Base-by-base conservation (phyloP, 2,113 vertebrate species). In the Chlamydotis undulata region DNA sequence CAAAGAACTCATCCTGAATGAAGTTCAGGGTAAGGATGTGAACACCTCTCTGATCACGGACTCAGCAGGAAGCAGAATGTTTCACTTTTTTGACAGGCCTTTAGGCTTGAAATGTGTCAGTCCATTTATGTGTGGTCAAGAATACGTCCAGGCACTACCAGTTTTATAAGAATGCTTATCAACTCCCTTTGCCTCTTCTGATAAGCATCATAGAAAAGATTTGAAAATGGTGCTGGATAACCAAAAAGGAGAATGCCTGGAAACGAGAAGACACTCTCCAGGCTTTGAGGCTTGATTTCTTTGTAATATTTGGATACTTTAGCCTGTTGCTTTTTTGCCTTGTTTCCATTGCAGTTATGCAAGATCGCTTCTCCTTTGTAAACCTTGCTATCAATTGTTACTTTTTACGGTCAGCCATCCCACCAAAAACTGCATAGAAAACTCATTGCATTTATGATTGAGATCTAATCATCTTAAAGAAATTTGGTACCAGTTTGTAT, bases 1-100 rank as follows among this genome's bases (percentile, higher is more conserved):
- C 70, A 83, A 85, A 96, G 43, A 95, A 19, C 53, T 94, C 50
- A 75, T 89, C 87, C 79, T 96, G 55, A 95, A 90, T 79, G 55
- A 88, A 21, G 5, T 83, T 93, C 39, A 64, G 74, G 56, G 52
- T 22, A 94, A 65, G n/a, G 57, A 68, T 73, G 77, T 76, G 60
- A 94, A 59, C 47, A 50, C 11, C 6, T 81, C 31, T 90, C 63
- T 90, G 59, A 39, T 77, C 43, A 59, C 33, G 41, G 71, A 19
- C 41, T 89, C 59, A 50, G 37, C 59, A 77, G 45, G 28, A 95
- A 69, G 19, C 9, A 70, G 55, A 80, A 70, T 59, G 28, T 77
- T 50, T 80, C 22, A 9, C 29, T 39, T 52, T 90, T 89, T 45
- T 73, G 28, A 25, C 37, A 86, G 28, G 18, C 29, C n/a, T 90